Percentiles rank a stretch among this genome's conserved stretches.
phyloP scores from a whole-genome alignment of 53 echinoderm and acorn worm genomes.

The Glandiceps talaboti region DNA sequence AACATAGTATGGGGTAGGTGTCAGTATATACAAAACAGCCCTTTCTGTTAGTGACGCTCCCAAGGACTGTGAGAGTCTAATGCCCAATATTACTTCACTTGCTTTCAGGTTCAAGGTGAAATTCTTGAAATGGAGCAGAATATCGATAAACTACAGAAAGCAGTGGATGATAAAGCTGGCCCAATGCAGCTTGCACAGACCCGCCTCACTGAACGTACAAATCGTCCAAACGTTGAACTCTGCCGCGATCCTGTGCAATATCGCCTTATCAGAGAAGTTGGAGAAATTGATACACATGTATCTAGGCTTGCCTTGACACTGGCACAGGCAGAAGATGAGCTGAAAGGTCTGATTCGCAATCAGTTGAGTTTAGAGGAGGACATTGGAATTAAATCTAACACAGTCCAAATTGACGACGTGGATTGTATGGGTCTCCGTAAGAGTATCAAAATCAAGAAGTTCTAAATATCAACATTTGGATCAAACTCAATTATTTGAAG shows the following conservation, averaged over 20 bases:
- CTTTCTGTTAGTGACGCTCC: too few relatives aligned
- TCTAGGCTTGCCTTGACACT: conserved; percentile 46
- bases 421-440: conserved; percentile 90
- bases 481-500: too few relatives aligned
- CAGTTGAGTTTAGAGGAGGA: conserved; percentile 90
- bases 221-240: conserved; percentile 87
- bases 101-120: conserved; percentile 56
- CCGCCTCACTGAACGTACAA: conserved; percentile 66
- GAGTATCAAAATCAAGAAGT: conserved; percentile 90
- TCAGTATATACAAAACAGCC: too few relatives aligned
- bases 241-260: conserved; percentile 97
- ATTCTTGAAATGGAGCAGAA: conserved; percentile 90
- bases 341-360: conserved; percentile 86
- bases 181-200: conserved; percentile 87
- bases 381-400: conserved; percentile 77
- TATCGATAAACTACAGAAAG: conserved; percentile 74
- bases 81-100: too few relatives aligned
- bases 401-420: conserved; percentile 64
- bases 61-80: too few relatives aligned
- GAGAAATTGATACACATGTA: conserved; percentile 66
- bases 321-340: conserved; percentile 58
- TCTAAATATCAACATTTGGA: conserved; percentile 30
- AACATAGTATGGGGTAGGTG: too few relatives aligned
- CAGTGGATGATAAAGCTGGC: conserved; percentile 64
- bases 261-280: conserved; percentile 83